Percentiles rank a stretch among this genome's conserved stretches.
phyloP scores from a whole-genome alignment of 2,113 vertebrate species.

The Phalacrocorax aristotelis region DNA sequence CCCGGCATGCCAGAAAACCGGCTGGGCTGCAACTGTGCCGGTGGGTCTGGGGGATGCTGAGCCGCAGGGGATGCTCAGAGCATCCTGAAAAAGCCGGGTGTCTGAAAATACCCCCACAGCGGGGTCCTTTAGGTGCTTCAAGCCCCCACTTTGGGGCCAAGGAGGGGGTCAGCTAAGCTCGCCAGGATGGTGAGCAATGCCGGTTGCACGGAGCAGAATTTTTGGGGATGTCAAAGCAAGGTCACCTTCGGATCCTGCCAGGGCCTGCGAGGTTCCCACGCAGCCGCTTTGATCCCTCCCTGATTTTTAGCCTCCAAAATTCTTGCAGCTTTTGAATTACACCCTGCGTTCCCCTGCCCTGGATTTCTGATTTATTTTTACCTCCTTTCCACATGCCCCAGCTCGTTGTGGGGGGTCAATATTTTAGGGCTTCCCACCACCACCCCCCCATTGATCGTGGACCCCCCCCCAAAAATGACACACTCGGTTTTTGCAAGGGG shows the following conservation, averaged over 20 bases:
- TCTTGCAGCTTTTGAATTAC: neutral
- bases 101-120: fast-evolving
- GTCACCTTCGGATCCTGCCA: neutral
- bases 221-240: neutral
- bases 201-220: fast-evolving
- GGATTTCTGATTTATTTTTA: neutral
- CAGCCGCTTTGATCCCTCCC: neutral
- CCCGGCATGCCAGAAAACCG: neutral
- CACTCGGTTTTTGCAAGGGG: neutral
- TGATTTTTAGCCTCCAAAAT: neutral
- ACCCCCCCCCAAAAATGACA: fast-evolving
- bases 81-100: neutral
- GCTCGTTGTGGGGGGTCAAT: fast-evolving
- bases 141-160: fast-evolving
- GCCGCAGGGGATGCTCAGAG: neutral
- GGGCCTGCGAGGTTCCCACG: neutral
- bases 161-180: fast-evolving
- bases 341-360: fast-evolving
- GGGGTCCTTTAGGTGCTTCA: fast-evolving
- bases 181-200: fast-evolving
- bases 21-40: fast-evolving
- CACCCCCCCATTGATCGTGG: fast-evolving
- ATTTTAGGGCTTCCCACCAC: neutral
- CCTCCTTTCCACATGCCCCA: neutral
- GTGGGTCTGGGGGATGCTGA: neutral